Conservation (phyloP, 2,797 vertebrate genomes). For the Pristis pectinata region DNA sequence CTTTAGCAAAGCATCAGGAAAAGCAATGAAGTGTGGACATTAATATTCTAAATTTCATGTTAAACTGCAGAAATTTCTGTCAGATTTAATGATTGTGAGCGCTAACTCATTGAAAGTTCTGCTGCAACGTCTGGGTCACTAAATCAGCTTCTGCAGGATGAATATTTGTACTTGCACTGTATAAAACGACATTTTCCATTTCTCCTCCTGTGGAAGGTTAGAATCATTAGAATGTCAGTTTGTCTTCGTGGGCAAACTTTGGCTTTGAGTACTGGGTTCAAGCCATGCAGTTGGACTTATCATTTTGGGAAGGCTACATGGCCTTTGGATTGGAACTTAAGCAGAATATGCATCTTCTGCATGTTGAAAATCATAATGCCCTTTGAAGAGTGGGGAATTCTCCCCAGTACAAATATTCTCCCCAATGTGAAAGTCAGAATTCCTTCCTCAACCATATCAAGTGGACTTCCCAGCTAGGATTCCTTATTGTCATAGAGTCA, state of each 20-base stretch:
- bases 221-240: no score
- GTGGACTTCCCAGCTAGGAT: neutral
- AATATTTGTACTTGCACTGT: no score
- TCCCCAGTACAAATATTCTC: neutral
- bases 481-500: neutral
- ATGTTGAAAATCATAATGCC: neutral
- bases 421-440: neutral
- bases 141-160: no score
- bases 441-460: neutral
- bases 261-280: neutral
- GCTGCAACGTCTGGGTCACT: no score
- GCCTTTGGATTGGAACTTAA: neutral
- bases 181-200: no score
- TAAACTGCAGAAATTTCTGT: neutral
- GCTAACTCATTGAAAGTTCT: no score
- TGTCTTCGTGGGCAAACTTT: no score
- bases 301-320: neutral
- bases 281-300: neutral
- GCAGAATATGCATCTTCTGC: neutral
- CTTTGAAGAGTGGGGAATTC: neutral
- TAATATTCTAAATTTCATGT: neutral
- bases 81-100: neutral
- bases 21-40: neutral
- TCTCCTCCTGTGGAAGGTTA: no score
- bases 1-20: neutral